phyloP scores from a whole-genome alignment of 2,797 vertebrate species.

The Sarcoramphus papa region DNA sequence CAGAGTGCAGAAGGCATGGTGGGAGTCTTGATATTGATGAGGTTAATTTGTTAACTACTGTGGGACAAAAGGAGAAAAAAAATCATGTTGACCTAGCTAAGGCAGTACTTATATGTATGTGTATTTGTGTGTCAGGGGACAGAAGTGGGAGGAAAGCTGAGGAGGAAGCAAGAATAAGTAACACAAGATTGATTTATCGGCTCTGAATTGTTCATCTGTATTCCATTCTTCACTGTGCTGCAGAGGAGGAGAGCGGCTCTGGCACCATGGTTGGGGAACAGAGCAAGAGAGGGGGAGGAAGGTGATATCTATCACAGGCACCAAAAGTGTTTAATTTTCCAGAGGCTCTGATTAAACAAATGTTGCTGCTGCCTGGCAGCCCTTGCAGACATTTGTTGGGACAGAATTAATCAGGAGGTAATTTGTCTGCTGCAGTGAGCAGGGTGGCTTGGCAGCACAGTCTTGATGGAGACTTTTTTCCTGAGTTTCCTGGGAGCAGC shows the following conservation, averaged over 20 bases:
- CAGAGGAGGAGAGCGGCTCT: conserved; percentile 39
- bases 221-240: conserved; percentile 17
- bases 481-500: neutral
- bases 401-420: conserved; percentile 61
- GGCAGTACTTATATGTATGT: neutral
- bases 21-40: conserved; percentile 10
- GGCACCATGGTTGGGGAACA: neutral
- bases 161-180: conserved; percentile 9
- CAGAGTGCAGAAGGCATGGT: neutral
- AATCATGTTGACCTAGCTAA: neutral
- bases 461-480: neutral
- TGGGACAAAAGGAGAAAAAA: conserved; percentile 3
- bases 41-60: neutral
- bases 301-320: conserved; percentile 47
- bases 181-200: conserved; percentile 39
- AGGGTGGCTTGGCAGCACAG: neutral
- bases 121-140: neutral
- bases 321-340: conserved; percentile 58
- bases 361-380: conserved; percentile 57
- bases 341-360: conserved; percentile 67
- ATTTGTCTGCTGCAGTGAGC: conserved; percentile 42
- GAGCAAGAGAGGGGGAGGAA: neutral
- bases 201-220: conserved; percentile 45
- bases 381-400: conserved; percentile 43
- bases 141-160: conserved; percentile 30